phyloP scores from a whole-genome alignment of 1,140 invertebrate genomes.

The Brachionus rotundiformis region DNA sequence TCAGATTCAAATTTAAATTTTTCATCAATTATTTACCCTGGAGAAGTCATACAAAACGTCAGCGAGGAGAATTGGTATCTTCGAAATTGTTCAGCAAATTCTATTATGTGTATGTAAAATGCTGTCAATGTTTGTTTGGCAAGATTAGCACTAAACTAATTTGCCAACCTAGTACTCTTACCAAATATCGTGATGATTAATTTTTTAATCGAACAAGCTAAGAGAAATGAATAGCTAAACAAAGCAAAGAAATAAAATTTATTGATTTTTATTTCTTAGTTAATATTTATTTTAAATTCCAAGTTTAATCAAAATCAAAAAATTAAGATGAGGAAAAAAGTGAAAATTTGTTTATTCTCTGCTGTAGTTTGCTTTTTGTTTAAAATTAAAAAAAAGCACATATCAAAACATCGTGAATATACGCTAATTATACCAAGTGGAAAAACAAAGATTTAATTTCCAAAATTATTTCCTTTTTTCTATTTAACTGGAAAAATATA shows the following conservation, averaged over 20 bases:
- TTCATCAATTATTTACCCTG: not conserved
- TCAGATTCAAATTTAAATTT: not conserved
- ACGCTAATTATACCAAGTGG: slow-evolving; percentile 29
- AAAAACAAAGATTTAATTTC: not conserved
- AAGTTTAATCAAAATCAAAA: slow-evolving; percentile 18
- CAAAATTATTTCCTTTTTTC: not conserved
- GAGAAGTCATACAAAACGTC: not conserved
- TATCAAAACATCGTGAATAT: not conserved
- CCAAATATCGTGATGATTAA: slow-evolving; percentile 44
- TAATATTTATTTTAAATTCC: slow-evolving; percentile 23
- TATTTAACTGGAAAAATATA: not conserved
- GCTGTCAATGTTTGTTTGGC: not conserved
- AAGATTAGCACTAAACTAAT: not conserved
- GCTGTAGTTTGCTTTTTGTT: not conserved
- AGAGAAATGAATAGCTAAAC: slow-evolving; percentile 2
- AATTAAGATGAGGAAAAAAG: not conserved
- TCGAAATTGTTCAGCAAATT: not conserved
- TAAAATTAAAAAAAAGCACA: not conserved
- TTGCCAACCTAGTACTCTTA: not conserved
- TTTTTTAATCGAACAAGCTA: slow-evolving; percentile 11
- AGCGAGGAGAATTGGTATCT: not conserved
- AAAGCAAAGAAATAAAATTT: slow-evolving; percentile 41
- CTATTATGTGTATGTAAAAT: not conserved
- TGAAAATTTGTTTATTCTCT: not conserved
- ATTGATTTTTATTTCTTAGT: slow-evolving; percentile 26